Conservation (phyloP, 2,797 vertebrate species). For the Simalia tracyae region DNA sequence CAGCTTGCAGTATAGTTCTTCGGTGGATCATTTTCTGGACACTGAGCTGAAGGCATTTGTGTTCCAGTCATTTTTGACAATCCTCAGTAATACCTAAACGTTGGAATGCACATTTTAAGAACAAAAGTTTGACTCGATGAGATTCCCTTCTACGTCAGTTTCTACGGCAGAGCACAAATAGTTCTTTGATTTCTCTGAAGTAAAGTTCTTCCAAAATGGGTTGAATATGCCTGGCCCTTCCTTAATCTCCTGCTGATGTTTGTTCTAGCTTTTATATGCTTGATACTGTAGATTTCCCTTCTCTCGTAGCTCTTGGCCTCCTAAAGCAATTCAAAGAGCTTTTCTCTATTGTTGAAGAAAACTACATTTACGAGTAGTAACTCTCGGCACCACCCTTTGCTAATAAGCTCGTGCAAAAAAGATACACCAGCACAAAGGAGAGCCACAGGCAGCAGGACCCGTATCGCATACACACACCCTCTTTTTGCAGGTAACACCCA, state of each 20-base stretch:
- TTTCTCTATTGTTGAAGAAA: not conserved
- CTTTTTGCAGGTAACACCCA: not conserved
- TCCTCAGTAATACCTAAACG: not conserved
- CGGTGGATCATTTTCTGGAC: not conserved
- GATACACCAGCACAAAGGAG: not conserved
- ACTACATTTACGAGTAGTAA: no score
- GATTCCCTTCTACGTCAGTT: not conserved
- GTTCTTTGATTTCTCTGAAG: not conserved
- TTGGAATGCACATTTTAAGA: not conserved
- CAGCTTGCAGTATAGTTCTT: no score
- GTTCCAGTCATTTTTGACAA: not conserved
- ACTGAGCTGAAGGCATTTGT: not conserved
- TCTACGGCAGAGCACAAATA: not conserved
- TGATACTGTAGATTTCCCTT: not conserved
- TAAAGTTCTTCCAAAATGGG: not conserved
- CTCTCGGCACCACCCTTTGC: not conserved
- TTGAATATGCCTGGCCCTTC: not conserved
- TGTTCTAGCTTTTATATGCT: no score
- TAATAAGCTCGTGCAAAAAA: not conserved
- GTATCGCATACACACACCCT: rapidly evolving
- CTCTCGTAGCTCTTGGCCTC: not conserved
- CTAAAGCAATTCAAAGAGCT: not conserved
- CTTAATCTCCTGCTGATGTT: not conserved
- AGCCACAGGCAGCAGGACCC: not conserved
- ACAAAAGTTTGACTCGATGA: not conserved